Percentiles rank a stretch among this genome's conserved stretches.
These are phyloP conservation scores for Lacerta agilis DNA, from an alignment of 2,797 vertebrate genomes.

Conservation along the genomic window DNA sequence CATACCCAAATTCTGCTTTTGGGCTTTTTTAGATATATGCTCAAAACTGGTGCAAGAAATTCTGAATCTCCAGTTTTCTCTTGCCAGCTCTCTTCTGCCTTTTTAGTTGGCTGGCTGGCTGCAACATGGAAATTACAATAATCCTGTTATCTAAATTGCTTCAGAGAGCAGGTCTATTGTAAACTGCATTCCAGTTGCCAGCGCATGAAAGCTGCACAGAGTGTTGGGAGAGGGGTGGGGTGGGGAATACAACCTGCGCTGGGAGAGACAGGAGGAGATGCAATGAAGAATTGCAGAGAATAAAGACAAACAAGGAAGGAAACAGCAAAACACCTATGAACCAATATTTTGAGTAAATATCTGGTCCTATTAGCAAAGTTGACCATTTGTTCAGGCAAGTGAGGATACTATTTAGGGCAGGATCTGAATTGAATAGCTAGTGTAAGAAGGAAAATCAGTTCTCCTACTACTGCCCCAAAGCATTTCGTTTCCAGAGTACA, in stretches of 20 bases:
- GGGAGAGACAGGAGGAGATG: slow-evolving; percentile 24
- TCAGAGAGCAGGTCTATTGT: slow-evolving; percentile 54
- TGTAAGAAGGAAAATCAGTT: neutral
- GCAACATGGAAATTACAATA: slow-evolving; percentile 60
- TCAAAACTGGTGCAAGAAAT: slow-evolving; percentile 27
- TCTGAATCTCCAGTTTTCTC: slow-evolving; percentile 47
- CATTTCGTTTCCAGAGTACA: neutral
- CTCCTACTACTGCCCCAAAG: neutral
- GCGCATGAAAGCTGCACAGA: slow-evolving; percentile 46
- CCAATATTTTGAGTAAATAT: neutral
- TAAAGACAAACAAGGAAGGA: neutral
- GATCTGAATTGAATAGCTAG: neutral
- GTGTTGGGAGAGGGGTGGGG: slow-evolving; percentile 5
- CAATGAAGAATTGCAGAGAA: slow-evolving; percentile 2
- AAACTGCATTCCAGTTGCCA: slow-evolving; percentile 62
- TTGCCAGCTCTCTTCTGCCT: slow-evolving; percentile 49
- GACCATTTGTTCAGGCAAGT: neutral
- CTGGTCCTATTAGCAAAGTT: neutral
- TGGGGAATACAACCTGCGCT: slow-evolving; percentile 44
- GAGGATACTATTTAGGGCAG: neutral
- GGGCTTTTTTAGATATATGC: slow-evolving; percentile 24
- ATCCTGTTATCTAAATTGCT: slow-evolving; percentile 62
- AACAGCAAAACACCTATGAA: neutral
- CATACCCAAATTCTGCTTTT: slow-evolving; percentile 28
- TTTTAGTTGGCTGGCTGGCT: slow-evolving; percentile 56